A percentile compares a stretch with the other conserved stretches of the same genome.
These are phyloP conservation scores for Seira musarum DNA, from an alignment of 2,888 invertebrate species.

Conservation along the genomic window DNA sequence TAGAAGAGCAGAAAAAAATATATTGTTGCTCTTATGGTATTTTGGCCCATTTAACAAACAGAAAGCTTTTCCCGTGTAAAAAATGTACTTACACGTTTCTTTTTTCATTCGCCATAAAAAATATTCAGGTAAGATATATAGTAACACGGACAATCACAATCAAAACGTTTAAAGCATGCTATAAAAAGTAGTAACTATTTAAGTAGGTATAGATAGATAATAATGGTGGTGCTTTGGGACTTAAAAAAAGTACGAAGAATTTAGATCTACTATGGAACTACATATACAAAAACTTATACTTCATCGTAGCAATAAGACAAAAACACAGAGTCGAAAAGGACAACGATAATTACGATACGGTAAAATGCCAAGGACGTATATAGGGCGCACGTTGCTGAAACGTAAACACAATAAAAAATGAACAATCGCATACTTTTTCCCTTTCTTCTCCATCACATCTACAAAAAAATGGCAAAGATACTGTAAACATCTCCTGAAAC, in stretches of 20 bases:
- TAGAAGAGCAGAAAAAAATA: background rate
- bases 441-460: too few relatives aligned
- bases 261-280: background rate
- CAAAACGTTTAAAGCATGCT: background rate
- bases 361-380: background rate
- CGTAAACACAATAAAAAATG: background rate
- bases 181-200: background rate
- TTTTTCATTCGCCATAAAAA: background rate
- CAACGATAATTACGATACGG: background rate
- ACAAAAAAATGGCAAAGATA: too few relatives aligned
- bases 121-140: background rate
- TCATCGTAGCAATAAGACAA: background rate
- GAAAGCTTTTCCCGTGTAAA: background rate
- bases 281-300: background rate
- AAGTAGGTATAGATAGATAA: too few relatives aligned
- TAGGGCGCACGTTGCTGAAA: background rate
- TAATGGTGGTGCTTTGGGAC: too few relatives aligned
- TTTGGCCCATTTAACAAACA: background rate
- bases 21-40: background rate
- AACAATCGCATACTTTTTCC: too few relatives aligned
- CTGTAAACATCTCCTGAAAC: too few relatives aligned
- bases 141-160: background rate
- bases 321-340: background rate
- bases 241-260: too few relatives aligned
- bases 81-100: background rate